Percentiles rank a stretch among this genome's conserved stretches.
phyloP scores from a whole-genome alignment of 2,888 invertebrate species.

The Sarcophaga carnaria region DNA sequence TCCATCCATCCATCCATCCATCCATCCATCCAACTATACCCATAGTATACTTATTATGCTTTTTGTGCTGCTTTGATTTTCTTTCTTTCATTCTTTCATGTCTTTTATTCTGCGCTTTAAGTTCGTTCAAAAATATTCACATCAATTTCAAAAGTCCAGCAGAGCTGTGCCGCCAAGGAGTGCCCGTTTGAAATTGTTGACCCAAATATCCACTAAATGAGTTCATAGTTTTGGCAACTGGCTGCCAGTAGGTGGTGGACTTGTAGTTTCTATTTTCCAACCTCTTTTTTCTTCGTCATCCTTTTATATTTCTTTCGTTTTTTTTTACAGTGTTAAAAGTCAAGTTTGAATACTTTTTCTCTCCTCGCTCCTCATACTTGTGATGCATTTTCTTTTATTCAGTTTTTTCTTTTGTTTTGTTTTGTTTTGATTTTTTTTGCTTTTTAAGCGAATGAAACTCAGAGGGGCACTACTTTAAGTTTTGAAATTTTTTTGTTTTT shows the following conservation, averaged over 20 bases:
- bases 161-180: conserved; percentile 20
- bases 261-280: conserved; percentile 10
- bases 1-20: not conserved
- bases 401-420: conserved; percentile 4
- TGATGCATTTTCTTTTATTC: not conserved
- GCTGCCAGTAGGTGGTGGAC: conserved; percentile 32
- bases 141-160: not conserved
- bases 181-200: conserved; percentile 55
- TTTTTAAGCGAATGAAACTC: conserved; percentile 20
- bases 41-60: not conserved
- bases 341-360: conserved; percentile 49
- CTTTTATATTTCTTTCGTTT: not conserved
- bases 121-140: not conserved
- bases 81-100: not conserved
- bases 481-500: conserved; percentile 31
- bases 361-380: conserved; percentile 9
- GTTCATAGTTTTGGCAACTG: conserved; percentile 56
- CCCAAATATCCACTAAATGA: conserved; percentile 61
- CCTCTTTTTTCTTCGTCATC: conserved; percentile 1
- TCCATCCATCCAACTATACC: not conserved
- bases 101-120: too few species aligned
- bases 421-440: conserved; percentile 3
- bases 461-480: conserved; percentile 38
- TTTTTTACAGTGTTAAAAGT: conserved; percentile 47
- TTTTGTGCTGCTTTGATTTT: not conserved